Evolutionary conservation across 2,113 vertebrate genomes (phyloP).

Genomic region (Tetraodon nigroviridis): DNA sequence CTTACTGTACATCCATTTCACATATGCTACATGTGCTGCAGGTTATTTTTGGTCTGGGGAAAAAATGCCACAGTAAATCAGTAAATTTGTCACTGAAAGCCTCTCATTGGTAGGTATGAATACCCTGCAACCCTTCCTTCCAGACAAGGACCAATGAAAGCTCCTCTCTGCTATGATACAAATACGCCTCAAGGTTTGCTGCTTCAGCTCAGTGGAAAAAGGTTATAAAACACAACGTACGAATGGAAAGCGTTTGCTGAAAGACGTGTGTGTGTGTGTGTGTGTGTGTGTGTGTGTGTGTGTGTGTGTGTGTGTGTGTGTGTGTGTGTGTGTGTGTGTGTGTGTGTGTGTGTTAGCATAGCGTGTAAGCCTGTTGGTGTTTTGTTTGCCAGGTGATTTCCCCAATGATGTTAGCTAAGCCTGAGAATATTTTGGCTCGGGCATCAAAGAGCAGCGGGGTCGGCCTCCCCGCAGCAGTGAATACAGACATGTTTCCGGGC

Average conservation of each 20-base stretch:
- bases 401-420: constrained; percentile 64
- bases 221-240: constrained; percentile 13
- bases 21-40: not conserved
- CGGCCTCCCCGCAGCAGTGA: constrained; percentile 44
- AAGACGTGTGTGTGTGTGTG: too few species aligned
- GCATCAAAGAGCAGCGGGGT: constrained; percentile 69
- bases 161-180: constrained; percentile 5
- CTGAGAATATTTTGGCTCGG: constrained; percentile 62
- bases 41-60: not conserved
- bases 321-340: constrained; percentile 13
- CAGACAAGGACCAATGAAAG: not conserved
- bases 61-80: not conserved
- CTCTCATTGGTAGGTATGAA: constrained; percentile 1
- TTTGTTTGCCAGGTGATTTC: constrained; percentile 68
- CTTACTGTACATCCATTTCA: not conserved
- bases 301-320: not conserved
- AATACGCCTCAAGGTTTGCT: constrained; percentile 5
- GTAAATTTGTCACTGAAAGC: too few species aligned
- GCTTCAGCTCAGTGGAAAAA: constrained; percentile 1
- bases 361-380: constrained; percentile 41
- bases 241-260: constrained; percentile 24
- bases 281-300: too few species aligned
- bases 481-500: constrained; percentile 64
- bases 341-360: constrained; percentile 47
- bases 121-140: not conserved